phyloP scores from a whole-genome alignment of 2,113 vertebrate genomes.

The Brachyhypopomus gauderio region DNA sequence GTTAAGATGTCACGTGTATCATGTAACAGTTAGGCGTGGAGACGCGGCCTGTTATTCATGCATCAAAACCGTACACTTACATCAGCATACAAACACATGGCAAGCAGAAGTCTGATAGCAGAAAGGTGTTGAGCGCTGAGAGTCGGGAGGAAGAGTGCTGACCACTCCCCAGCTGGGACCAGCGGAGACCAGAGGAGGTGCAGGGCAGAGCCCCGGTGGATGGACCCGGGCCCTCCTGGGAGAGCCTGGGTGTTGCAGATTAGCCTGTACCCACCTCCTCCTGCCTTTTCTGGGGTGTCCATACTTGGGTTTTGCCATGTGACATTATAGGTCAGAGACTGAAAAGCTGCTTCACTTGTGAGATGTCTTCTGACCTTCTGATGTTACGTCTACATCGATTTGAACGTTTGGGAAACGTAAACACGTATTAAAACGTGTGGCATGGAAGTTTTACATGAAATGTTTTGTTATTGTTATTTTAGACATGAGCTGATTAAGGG shows the following conservation, averaged over 20 bases:
- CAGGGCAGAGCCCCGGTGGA: constrained; percentile 49
- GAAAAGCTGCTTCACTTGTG: background rate
- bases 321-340: background rate
- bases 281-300: background rate
- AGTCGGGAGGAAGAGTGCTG: background rate
- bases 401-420: background rate
- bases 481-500: background rate
- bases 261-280: constrained; percentile 29
- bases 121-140: constrained; percentile 31
- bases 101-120: constrained; percentile 20
- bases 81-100: background rate
- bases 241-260: constrained; percentile 53
- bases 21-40: background rate
- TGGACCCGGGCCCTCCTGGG: constrained; percentile 31
- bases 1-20: no score
- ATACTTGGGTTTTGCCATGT: no score
- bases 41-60: background rate
- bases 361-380: background rate
- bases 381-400: background rate
- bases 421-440: background rate
- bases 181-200: constrained; percentile 59
- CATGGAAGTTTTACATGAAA: no score
- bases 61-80: background rate
- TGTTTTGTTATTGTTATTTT: background rate
- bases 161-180: constrained; percentile 58